These are phyloP conservation scores for Chionomys nivalis DNA, from an alignment of 2,113 vertebrate genomes.

Conservation along the genomic window DNA sequence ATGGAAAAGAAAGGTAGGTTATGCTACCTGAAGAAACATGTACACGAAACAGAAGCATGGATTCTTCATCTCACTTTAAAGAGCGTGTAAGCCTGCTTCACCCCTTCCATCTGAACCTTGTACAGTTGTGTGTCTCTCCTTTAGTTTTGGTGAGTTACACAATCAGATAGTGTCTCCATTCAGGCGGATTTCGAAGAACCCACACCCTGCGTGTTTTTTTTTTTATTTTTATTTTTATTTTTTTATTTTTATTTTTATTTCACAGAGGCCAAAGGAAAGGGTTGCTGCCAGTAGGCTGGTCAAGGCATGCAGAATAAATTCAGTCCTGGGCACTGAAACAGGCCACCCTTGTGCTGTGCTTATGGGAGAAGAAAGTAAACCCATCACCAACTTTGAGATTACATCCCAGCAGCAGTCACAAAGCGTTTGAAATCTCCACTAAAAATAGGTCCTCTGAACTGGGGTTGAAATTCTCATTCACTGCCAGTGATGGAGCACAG, in stretches of 20 bases:
- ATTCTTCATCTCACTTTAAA: not conserved
- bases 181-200: constrained; percentile 52
- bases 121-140: not conserved
- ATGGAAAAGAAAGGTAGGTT: constrained; percentile 24
- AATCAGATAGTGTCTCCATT: constrained; percentile 62
- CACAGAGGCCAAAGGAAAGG: too few relatives aligned
- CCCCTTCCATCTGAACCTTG: not conserved
- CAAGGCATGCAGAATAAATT: constrained; percentile 59
- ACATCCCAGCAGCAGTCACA: constrained; percentile 59
- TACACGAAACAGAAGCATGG: not conserved
- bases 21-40: not conserved
- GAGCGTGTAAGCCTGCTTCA: not conserved
- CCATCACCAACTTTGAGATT: not conserved
- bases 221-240: too few relatives aligned
- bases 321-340: constrained; percentile 69
- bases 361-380: not conserved
- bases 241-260: too few relatives aligned
- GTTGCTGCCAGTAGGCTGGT: too few relatives aligned
- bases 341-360: constrained; percentile 67
- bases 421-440: constrained; percentile 69
- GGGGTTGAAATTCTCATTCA: constrained; percentile 70
- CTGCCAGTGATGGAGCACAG: constrained; percentile 45
- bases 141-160: constrained; percentile 16
- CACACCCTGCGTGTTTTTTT: constrained; percentile 21
- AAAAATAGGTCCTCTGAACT: constrained; percentile 69